Evolutionary conservation across 2,888 invertebrate genomes (phyloP), one percentile per base, ranked within the genome.

Genomic region (Diploptera punctata): DNA sequence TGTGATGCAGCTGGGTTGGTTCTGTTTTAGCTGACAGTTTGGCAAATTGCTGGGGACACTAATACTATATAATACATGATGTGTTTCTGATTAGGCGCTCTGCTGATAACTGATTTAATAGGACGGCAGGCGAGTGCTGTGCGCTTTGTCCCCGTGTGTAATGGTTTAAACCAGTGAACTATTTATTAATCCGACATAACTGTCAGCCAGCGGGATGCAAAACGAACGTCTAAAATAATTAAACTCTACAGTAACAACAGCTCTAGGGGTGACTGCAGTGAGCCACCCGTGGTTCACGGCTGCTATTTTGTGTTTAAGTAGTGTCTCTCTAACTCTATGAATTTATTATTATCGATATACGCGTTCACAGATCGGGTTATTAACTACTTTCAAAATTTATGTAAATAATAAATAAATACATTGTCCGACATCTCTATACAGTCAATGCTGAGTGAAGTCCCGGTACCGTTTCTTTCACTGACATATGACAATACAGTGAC

Each of bases 1-100:
- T 2, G 1, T 52, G 57, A 57, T 29, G 57, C 29, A 57, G 57
- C 29, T 57, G 57, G 29, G n/a, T 29, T 26, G 31, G 57, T 57
- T 57, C 57, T 57, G 57, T 29, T 52, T n/a, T 57, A 29, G 57
- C 57, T 57, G 65, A 71, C 71, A 68, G 73, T 33, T 54, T 44
- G 75, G 73, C 73, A 70, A 74, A 76, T 76, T 73, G 71, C 79
- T 79, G 77, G 77, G 78, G 82, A 82, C 82, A 80, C 80, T 82
- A 82, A 82, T 82, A 81, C 81, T 80, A 80, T 80, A 80, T 82
- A 81, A 81, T 82, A 82, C 82, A 82, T 80, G 80, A 79, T 80
- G 80, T 79, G 82, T 82, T 82, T 81, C 79, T 79, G 82, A 82
- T 82, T 82, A 82, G 80, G 79, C n/a, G n/a, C 80, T 26, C 67